These are phyloP conservation scores for Drosophila carrolli DNA, from an alignment of 1,140 invertebrate species.

Conservation along the genomic window DNA sequence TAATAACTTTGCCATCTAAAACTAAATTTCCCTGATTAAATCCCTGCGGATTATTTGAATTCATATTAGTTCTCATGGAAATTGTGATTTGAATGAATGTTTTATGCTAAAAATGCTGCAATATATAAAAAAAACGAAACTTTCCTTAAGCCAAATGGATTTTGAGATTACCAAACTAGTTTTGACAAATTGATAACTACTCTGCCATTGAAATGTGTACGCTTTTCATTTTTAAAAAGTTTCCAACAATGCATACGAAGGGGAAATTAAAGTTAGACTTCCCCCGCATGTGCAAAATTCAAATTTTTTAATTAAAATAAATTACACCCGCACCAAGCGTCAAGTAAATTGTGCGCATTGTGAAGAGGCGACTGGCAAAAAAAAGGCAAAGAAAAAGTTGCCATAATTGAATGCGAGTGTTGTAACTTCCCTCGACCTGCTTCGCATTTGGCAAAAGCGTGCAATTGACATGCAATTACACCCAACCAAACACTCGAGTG, in stretches of 20 bases:
- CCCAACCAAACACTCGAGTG: slow-evolving; percentile 20
- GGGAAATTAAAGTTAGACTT: slow-evolving; percentile 16
- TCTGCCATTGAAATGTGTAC: neutral
- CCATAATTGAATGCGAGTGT: slow-evolving; percentile 59
- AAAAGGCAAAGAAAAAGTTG: slow-evolving; percentile 47
- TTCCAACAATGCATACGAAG: slow-evolving; percentile 2
- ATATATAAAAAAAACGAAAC: neutral
- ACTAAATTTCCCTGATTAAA: no score
- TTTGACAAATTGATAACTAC: neutral
- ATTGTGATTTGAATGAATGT: no score
- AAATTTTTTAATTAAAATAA: slow-evolving; percentile 60
- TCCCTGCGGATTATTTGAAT: no score
- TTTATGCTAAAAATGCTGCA: no score
- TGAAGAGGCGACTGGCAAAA: slow-evolving; percentile 2
- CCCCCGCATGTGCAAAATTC: slow-evolving; percentile 21
- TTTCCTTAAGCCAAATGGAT: neutral
- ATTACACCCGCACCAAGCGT: slow-evolving; percentile 27
- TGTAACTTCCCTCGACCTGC: slow-evolving; percentile 8
- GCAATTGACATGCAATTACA: slow-evolving; percentile 81
- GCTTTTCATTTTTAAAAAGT: neutral
- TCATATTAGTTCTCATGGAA: no score
- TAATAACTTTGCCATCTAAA: neutral
- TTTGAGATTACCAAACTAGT: neutral
- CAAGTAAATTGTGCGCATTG: slow-evolving; percentile 17
- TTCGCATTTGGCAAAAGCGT: slow-evolving; percentile 45